Evolutionary conservation across 2,113 vertebrate species (phyloP).

Genomic region (Melierax canorus): DNA sequence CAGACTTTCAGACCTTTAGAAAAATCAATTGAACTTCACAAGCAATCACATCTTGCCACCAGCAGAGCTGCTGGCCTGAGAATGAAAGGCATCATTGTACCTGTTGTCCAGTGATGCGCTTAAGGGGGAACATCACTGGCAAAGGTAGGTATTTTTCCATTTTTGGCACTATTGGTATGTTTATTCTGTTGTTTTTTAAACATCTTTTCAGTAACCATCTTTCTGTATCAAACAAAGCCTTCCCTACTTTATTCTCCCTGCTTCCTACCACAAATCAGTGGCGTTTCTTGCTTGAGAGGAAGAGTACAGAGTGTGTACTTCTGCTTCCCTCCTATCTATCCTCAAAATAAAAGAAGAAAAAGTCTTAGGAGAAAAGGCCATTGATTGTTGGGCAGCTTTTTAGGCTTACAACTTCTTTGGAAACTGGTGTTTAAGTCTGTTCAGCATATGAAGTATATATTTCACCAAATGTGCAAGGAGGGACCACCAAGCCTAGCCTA

Average conservation of each 20-base stretch:
- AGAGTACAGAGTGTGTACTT: neutral
- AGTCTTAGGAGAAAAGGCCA: neutral
- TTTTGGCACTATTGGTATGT: neutral
- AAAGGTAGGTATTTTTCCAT: neutral
- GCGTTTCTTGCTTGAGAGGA: neutral
- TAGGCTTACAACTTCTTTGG: neutral
- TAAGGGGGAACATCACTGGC: neutral
- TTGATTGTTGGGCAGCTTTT: neutral
- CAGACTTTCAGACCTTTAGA: neutral
- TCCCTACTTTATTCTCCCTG: neutral
- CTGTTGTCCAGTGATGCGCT: neutral
- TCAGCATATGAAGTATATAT: neutral
- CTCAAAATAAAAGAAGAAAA: neutral
- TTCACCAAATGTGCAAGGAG: neutral
- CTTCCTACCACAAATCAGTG: neutral
- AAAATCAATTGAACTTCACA: slow-evolving; percentile 17
- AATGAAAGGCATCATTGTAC: neutral
- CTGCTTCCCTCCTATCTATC: neutral
- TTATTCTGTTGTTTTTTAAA: neutral
- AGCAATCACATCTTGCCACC: neutral
- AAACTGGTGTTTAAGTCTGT: neutral
- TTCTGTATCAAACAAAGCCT: neutral
- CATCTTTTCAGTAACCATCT: neutral
- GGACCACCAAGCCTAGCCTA: neutral
- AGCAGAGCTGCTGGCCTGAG: neutral